Base-by-base conservation (phyloP, 2,113 vertebrate species). In the Madoqua kirkii region DNA sequence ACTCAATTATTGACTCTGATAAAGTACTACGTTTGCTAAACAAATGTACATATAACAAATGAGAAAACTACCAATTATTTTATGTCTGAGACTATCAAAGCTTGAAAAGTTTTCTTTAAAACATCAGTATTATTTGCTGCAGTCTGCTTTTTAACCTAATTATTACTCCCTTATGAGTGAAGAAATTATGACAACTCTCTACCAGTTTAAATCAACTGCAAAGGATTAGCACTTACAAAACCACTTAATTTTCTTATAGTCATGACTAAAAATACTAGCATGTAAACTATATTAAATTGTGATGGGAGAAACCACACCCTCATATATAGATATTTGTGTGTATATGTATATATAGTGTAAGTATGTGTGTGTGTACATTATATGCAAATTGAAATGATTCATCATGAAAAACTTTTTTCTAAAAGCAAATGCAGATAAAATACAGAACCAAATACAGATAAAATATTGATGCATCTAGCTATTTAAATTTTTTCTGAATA, bases 1-100 rank as follows among this genome's bases (percentile, higher is more conserved):
- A 90, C 95, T 98, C 86, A 97, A 97, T 81, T 93, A 98, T 95
- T 95, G 98, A 94, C 89, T 98, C 95, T 98, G 90, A 98, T 40
- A 98, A 29, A 98, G 89, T 57, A 98, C 23, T 95, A 91, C 19
- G 43, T 85, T 94, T 3, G 29, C 33, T 87, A 55, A 96, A 79
- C 8, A 88, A 83, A 91, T 7, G 29, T 62, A 76, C 54, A 88
- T 74, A 81, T 93, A 96, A 83, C 79, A 95, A 94, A 95, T 90
- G 33, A 96, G 57, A 50, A 17, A 87, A 71, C 36, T 60, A 60
- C 79, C 71, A 95, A 52, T 45, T 89, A 90, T 88, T 85, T 74
- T 78, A 19, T 92, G 27, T 67, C 8, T 83, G 25, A 91, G 40
- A 94, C 57, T 94, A 0, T 31, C 91, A 71, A 67, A 89, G 43